Percentiles rank a stretch among this genome's conserved stretches.
Evolutionary conservation across 2,888 invertebrate species (phyloP).

Genomic region (Tiliacea aurago): DNA sequence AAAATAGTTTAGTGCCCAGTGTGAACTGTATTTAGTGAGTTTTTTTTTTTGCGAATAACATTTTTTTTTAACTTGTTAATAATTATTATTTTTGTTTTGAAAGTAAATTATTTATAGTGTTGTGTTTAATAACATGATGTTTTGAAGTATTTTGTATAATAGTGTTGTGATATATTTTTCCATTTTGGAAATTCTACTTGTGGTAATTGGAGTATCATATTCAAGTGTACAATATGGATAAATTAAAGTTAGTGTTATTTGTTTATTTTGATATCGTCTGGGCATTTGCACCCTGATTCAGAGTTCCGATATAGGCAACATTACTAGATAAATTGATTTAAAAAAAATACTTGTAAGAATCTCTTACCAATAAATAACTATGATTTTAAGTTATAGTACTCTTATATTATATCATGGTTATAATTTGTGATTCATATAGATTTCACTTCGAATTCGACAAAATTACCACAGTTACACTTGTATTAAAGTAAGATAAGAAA

Average conservation of each 20-base stretch:
- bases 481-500: neutral
- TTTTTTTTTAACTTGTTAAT: no score
- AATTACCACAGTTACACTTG: neutral
- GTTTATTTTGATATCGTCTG: neutral
- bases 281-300: neutral
- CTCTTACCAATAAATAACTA: neutral
- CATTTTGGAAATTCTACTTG: neutral
- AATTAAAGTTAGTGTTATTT: slow-evolving; percentile 37
- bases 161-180: slow-evolving; percentile 6
- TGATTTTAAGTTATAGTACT: no score
- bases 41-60: no score
- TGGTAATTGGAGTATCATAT: neutral
- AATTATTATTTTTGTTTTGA: neutral
- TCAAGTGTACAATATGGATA: slow-evolving; percentile 27
- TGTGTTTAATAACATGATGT: neutral
- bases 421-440: neutral
- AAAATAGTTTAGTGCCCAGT: neutral
- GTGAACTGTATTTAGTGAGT: neutral
- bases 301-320: no score
- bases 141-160: neutral
- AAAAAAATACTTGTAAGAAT: neutral
- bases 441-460: neutral
- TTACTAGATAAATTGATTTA: no score
- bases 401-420: no score
- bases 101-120: neutral